Evolutionary conservation across 2,888 invertebrate genomes (phyloP), one percentile per base, ranked within the genome.

Genomic region (Ectobius pallidus): DNA sequence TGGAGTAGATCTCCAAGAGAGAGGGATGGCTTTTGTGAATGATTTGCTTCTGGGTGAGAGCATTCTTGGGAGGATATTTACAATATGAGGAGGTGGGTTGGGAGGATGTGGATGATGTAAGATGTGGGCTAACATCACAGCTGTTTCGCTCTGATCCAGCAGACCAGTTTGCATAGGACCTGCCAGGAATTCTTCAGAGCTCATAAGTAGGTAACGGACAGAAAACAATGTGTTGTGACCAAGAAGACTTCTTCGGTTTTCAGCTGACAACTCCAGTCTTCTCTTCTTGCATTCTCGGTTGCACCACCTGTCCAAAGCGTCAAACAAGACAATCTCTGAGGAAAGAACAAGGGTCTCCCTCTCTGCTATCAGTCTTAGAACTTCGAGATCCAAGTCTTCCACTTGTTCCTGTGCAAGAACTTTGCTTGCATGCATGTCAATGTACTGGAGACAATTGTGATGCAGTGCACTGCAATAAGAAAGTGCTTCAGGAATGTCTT

Each of bases 271-370:
- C 73, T 86, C 85, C 49, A 87, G 78, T 16, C 86, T 86, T 71
- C 83, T 81, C 73, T 87, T 81, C 74, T 85, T 84, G 78, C 89
- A 89, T 77, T 89, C 87, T 16, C 86, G 84, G 27, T 85, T 83
- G 2, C 87, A 85, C 89, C 90, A 90, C 74, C 85, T 85, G 61
- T 89, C 87, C 73, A 92, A 81, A 11, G 91, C 90, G 70, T 86
- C 84, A 62, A 73, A 75, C 6, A 74, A 49, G 22, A 81, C 75
- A 25, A 78, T 72, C 76, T 93, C 92, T 75, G 85, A 88, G 0
- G 87, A 84, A 7, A 93, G 86, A 74, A 88, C 85, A 61, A 95
- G 82, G 3, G 89, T 90, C 76, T 92, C 91, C 6, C 93, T 86
- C 69, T 85, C 85, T 0, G 91, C 86, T 68, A 94, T 88, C 42